These are phyloP conservation scores for Lonchura striata DNA, from an alignment of 2,113 vertebrate genomes.

Conservation along the genomic window DNA sequence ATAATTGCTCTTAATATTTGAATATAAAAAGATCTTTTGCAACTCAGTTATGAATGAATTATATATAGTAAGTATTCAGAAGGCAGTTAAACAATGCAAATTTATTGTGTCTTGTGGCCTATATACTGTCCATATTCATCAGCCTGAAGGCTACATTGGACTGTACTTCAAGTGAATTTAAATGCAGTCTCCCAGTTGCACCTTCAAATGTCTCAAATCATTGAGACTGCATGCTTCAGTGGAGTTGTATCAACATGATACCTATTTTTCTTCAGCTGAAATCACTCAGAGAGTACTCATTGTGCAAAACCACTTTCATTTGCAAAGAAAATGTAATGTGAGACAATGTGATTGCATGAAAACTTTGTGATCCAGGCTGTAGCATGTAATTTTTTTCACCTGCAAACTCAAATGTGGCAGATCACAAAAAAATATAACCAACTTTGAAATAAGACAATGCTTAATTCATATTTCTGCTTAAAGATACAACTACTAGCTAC, in stretches of 20 bases:
- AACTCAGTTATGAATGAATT: not conserved
- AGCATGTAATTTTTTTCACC: not conserved
- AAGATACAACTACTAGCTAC: not conserved
- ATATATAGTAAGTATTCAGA: not conserved
- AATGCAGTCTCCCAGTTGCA: not conserved
- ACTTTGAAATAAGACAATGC: not conserved
- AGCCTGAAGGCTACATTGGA: not conserved
- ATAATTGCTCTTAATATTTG: not conserved
- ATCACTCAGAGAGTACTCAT: not conserved
- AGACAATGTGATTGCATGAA: not conserved
- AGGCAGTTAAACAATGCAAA: not conserved
- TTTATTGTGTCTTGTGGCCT: not conserved
- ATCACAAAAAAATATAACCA: not conserved
- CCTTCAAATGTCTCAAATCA: not conserved
- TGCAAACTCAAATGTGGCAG: not conserved
- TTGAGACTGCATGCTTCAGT: not conserved
- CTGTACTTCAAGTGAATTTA: not conserved
- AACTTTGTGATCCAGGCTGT: not conserved
- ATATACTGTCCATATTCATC: not conserved
- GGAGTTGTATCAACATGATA: not conserved
- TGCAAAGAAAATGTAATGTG: not conserved
- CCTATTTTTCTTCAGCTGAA: not conserved
- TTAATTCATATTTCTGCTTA: not conserved
- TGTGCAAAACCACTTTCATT: not conserved
- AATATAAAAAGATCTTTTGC: not conserved